phyloP scores from a whole-genome alignment of 2,888 invertebrate genomes.

The Zygothrica quintamaculata region DNA sequence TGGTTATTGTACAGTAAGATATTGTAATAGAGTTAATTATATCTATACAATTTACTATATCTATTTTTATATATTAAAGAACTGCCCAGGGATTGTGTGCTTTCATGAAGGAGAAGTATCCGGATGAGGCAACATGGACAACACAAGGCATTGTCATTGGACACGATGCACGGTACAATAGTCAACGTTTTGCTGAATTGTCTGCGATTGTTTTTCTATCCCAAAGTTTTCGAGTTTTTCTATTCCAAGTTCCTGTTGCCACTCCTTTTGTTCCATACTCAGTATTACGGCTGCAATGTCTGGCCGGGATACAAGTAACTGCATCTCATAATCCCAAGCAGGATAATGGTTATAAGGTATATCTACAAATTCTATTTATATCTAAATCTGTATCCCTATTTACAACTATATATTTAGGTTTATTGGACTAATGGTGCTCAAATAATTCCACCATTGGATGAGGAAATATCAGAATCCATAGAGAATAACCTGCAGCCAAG shows the following conservation, averaged over 20 bases:
- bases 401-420: constrained; percentile 84
- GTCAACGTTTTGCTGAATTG: constrained; percentile 91
- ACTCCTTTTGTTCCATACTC: constrained; percentile 97
- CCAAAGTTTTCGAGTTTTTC: constrained; percentile 90
- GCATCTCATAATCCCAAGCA: constrained; percentile 98
- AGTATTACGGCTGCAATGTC: constrained; percentile 89
- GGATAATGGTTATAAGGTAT: constrained; percentile 96
- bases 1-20: constrained; percentile 93
- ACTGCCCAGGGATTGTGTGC: constrained; percentile 95
- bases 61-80: too few species aligned
- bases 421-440: constrained; percentile 98
- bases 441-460: constrained; percentile 96
- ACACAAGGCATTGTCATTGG: constrained; percentile 93
- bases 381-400: background rate
- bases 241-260: constrained; percentile 92
- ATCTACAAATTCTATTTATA: background rate
- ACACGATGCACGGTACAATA: constrained; percentile 96
- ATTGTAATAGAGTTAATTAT: too few species aligned
- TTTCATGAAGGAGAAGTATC: constrained; percentile 88
- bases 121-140: constrained; percentile 84
- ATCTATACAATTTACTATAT: too few species aligned
- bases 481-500: constrained; percentile 91
- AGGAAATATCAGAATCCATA: constrained; percentile 92
- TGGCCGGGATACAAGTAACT: constrained; percentile 96
- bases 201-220: constrained; percentile 93